These are phyloP conservation scores for Meiosimyza decipiens DNA, from an alignment of 2,888 invertebrate species.

Conservation along the genomic window DNA sequence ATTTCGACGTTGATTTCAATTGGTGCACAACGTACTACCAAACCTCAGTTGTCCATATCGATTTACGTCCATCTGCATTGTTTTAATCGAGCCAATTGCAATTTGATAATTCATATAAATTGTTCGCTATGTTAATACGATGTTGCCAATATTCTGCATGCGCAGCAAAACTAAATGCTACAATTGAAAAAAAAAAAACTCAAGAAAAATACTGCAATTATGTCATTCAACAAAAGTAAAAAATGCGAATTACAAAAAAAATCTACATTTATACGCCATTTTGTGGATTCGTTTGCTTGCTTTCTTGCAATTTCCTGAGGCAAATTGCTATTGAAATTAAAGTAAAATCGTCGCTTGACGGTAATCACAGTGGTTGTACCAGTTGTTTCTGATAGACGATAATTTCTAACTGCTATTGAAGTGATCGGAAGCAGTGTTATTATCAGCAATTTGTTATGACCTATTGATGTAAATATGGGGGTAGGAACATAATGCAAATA, in stretches of 20 bases:
- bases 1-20: neutral
- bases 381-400: slow-evolving; percentile 17
- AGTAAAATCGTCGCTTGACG: slow-evolving; percentile 30
- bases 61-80: slow-evolving; percentile 3
- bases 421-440: too few species aligned
- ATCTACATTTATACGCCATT: slow-evolving; percentile 17
- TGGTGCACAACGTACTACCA: neutral
- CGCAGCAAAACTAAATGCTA: too few species aligned
- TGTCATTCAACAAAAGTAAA: neutral
- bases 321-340: slow-evolving; percentile 27
- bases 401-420: neutral
- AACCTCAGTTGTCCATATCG: slow-evolving; percentile 6
- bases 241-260: neutral
- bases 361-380: slow-evolving; percentile 17
- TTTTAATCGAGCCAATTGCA: slow-evolving; percentile 37
- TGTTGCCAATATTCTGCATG: neutral
- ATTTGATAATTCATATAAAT: slow-evolving; percentile 41
- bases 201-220: slow-evolving; percentile 22
- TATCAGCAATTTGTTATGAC: too few species aligned
- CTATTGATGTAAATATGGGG: too few species aligned
- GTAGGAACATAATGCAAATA: too few species aligned
- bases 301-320: slow-evolving; percentile 19
- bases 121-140: slow-evolving; percentile 23
- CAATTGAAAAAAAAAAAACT: neutral
- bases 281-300: neutral